Percentiles rank a stretch among this genome's conserved stretches.
phyloP scores from a whole-genome alignment of 2,888 invertebrate genomes.

The Dolichopus griseipennis region DNA sequence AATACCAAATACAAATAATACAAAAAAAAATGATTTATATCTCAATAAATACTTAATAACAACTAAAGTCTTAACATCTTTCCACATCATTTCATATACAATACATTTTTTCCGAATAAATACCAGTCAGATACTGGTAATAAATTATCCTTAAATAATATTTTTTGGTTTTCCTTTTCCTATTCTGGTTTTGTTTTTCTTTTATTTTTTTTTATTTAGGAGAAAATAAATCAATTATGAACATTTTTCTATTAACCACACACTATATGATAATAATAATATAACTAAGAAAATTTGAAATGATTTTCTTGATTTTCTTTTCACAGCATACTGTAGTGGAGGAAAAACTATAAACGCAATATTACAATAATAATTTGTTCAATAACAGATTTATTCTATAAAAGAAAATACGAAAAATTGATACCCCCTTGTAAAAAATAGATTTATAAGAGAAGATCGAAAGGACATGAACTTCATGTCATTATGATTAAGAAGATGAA shows the following conservation, averaged over 20 bases:
- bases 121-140: not conserved
- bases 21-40: conserved; percentile 7
- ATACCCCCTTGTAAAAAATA: too few relatives aligned
- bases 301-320: not conserved
- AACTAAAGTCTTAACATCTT: conserved; percentile 8
- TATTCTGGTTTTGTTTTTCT: not conserved
- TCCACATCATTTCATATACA: conserved; percentile 10
- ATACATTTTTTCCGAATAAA: not conserved
- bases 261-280: not conserved
- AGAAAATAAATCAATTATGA: not conserved
- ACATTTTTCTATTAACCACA: not conserved
- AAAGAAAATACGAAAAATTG: too few relatives aligned
- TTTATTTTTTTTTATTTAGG: not conserved
- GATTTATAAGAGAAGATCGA: too few relatives aligned
- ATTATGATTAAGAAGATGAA: too few relatives aligned
- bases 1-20: too few relatives aligned
- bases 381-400: not conserved
- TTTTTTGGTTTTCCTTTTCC: not conserved
- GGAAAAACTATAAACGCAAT: not conserved
- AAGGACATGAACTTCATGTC: too few relatives aligned
- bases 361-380: not conserved
- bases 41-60: conserved; percentile 9
- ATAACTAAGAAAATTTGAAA: not conserved
- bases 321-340: too few relatives aligned
- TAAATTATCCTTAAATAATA: conserved; percentile 3